Conservation (phyloP, 2,797 vertebrate genomes). For the Crocodylus rhombifer region DNA sequence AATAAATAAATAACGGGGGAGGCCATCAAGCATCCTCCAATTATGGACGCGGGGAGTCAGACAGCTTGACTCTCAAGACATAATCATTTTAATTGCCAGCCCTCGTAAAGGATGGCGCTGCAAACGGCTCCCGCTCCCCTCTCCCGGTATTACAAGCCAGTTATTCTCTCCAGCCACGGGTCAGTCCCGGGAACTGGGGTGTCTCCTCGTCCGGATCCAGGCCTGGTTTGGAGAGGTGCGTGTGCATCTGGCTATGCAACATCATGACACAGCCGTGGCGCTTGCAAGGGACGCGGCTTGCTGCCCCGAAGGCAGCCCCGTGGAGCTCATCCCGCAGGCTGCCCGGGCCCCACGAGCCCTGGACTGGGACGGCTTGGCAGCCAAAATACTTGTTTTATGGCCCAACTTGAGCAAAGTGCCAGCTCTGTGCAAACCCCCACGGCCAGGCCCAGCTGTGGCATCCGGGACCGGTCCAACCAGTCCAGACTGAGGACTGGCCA, state of each 20-base stretch:
- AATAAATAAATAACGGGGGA: conserved; percentile 32
- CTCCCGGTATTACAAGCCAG: conserved; percentile 50
- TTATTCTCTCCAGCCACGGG: background rate
- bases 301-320: fast-evolving
- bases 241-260: background rate
- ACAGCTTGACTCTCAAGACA: conserved; percentile 58
- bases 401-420: background rate
- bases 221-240: background rate
- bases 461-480: background rate
- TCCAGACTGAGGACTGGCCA: no score
- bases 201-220: background rate
- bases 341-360: background rate
- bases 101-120: conserved; percentile 2
- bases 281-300: background rate
- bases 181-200: conserved; percentile 14
- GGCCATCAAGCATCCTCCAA: conserved; percentile 15
- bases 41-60: conserved; percentile 39
- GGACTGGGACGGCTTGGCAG: fast-evolving
- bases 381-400: background rate
- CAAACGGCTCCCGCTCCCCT: background rate
- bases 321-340: no score
- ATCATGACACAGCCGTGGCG: fast-evolving
- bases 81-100: conserved; percentile 66
- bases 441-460: background rate
- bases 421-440: background rate